Evolutionary conservation across 2,113 vertebrate species (phyloP), one percentile per base, ranked within the genome.

Genomic region (Alligator mississippiensis): DNA sequence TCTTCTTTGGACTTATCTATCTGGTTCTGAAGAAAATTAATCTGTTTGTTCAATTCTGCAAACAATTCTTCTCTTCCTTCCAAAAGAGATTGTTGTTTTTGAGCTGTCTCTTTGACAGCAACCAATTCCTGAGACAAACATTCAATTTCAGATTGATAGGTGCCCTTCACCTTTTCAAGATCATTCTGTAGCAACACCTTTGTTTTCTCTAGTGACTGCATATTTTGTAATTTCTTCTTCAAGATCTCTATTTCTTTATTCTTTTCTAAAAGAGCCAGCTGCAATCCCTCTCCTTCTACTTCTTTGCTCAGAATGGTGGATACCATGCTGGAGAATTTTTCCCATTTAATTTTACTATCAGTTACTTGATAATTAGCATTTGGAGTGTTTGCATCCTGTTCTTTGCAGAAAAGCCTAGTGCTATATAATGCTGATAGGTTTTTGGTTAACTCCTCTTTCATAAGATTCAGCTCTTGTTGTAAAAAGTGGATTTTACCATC

Each of bases 401-500:
- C 97, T 75, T 96, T 97, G 81, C 98, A 91, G 7, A 97, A 97
- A 84, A 98, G 94, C 55, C 97, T 98, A 38, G 98, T 98, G 55
- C 83, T 96, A 64, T 96, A 94, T 16, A 98, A 93, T 1, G 95
- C 96, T 60, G 97, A 93, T 0, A 98, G 95, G 16, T 97, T 98
- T 83, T 97, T 97, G 13, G 96, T 95, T 86, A 99, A 95, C 74
- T 97, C 96, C 82, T 97, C 95, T 91, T 98, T 98, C 93, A 98
- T 93, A 93, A 96, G 84, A 96, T 98, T 97, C 93, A 99, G 89
- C 85, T 99, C 98, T 89, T 97, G 96, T 90, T 98, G 98, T 88
- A 99, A 96, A 96, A 94, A 97, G 62, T 97, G 95, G 77, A 99
- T 98, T 96, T 98, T 89, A n/a, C 93, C 95, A 95, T 98, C 97